Conservation (phyloP, 2,797 vertebrate genomes). For the Rhinella marina region DNA sequence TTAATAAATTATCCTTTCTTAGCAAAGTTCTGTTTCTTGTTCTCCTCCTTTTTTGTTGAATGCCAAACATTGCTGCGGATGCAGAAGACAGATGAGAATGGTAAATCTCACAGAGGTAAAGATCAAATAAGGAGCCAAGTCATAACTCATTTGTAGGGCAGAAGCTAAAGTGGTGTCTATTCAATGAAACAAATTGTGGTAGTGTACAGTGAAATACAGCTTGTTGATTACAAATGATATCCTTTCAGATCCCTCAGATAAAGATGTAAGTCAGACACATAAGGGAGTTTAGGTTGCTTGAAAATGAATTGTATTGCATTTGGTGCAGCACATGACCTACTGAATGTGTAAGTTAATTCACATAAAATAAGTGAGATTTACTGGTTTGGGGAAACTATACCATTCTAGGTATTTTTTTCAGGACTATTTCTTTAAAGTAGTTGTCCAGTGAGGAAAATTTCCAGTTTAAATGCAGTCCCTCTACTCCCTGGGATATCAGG, state of each 20-base stretch:
- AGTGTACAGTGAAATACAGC: constrained; percentile 31
- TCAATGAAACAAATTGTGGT: constrained; percentile 52
- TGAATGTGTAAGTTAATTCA: constrained; percentile 10
- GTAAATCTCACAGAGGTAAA: constrained; percentile 54
- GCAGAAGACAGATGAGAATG: constrained; percentile 55
- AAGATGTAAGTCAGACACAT: constrained; percentile 38
- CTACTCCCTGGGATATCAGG: too few relatives aligned
- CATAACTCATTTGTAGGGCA: constrained; percentile 58
- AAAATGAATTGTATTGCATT: constrained; percentile 31
- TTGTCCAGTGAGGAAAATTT: neutral
- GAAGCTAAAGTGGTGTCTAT: constrained; percentile 54
- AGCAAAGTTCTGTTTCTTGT: constrained; percentile 48
- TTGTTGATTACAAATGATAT: constrained; percentile 43
- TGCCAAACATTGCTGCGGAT: constrained; percentile 47
- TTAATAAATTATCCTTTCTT: constrained; percentile 58
- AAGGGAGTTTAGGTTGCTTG: constrained; percentile 34
- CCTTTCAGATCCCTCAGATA: constrained; percentile 46
- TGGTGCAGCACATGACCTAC: neutral
- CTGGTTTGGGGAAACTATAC: neutral
- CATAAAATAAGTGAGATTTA: neutral
- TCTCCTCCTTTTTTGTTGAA: constrained; percentile 48
- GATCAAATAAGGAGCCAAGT: constrained; percentile 54
- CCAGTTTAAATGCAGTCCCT: neutral
- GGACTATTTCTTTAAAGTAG: too few relatives aligned
- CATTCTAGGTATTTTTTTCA: too few relatives aligned